Evolutionary conservation across 2,113 vertebrate genomes (phyloP), one percentile per base, ranked within the genome.

Genomic region (Mustela nigripes): DNA sequence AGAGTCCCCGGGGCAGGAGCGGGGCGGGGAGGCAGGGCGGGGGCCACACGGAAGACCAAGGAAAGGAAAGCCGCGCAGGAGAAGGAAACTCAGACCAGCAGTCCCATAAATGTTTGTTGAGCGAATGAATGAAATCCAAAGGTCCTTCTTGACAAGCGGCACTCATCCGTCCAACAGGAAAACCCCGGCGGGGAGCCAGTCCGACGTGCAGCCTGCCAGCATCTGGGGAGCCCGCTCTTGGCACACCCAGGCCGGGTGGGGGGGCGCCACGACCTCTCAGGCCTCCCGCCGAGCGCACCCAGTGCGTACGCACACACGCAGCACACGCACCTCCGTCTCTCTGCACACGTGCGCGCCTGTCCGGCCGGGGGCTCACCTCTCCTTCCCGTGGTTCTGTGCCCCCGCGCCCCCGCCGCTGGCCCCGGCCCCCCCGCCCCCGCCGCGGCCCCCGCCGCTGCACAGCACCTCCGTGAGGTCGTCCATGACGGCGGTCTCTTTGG

Each of bases 401-500:
- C 99, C 99, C 36, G 99, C 98, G 48, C 98, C 97, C 73, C 98
- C 99, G 0, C 97, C 90, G 98, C 99, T 74, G 7, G 98, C 96
- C 0, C 98, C 98, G 31, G 97, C 98, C 15, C 98, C 92, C 1
- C 98, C 80, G 0, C 82, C 94, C 5, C 92, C 93, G 22, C 95
- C 80, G 19, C 87, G 71, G 62, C 98, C 99, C 93, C 97, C 98
- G 95, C 97, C 94, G 91, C 99, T 99, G 98, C 99, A 99, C 98
- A 99, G 99, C 98, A 99, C 99, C 99, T 99, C 99, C 0, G 99
- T 99, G 99, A 99, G 99, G 99, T 99, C 99, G 50, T 99, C 99
- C 99, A 99, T 99, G 99, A 99, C 99, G 98, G 99, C 99, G 97
- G 99, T 99, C 99, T 99, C 99, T 99, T 99, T 99, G 98, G 99